Conservation (phyloP, 2,797 vertebrate species). For the Pseudomugil gertrudae region DNA sequence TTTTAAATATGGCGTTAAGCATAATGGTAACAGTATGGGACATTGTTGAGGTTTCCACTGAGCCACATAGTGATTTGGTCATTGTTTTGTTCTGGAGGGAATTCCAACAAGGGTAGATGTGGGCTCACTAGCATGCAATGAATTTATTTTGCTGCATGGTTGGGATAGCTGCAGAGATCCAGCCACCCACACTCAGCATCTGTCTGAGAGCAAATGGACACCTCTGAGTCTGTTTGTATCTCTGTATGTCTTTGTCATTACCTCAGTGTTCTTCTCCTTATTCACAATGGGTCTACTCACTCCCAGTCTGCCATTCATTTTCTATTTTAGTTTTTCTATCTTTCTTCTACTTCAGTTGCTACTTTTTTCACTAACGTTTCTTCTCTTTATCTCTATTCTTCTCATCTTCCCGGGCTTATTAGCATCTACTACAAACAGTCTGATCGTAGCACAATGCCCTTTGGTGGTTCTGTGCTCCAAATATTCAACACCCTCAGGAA, state of each 20-base stretch:
- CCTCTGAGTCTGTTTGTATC: slow-evolving; percentile 53
- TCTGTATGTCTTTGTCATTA: slow-evolving; percentile 48
- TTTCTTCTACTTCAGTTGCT: not conserved
- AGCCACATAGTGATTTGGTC: slow-evolving; percentile 44
- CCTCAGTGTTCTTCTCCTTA: slow-evolving; percentile 34
- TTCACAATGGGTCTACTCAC: slow-evolving; percentile 34
- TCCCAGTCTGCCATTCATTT: slow-evolving; percentile 23
- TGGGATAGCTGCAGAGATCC: slow-evolving; percentile 66
- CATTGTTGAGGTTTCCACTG: slow-evolving; percentile 51
- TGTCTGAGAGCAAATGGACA: slow-evolving; percentile 58
- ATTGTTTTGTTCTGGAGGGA: slow-evolving; percentile 65
- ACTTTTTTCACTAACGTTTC: not conserved
- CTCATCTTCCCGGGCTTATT: slow-evolving; percentile 15
- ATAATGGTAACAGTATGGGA: slow-evolving; percentile 44
- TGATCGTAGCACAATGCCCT: slow-evolving; percentile 27
- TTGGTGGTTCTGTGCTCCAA: slow-evolving; percentile 54
- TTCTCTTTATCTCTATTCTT: slow-evolving; percentile 11
- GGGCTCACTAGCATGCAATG: slow-evolving; percentile 72
- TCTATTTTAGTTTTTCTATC: slow-evolving; percentile 9
- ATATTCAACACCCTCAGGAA: slow-evolving; percentile 46
- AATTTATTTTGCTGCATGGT: slow-evolving; percentile 72
- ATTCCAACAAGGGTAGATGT: slow-evolving; percentile 67
- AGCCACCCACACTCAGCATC: slow-evolving; percentile 62
- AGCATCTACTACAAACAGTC: slow-evolving; percentile 16
- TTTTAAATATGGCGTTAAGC: slow-evolving; percentile 8